Evolutionary conservation across 1,140 invertebrate species (phyloP), one percentile per base, ranked within the genome.

Genomic region (Phthorimaea operculella): DNA sequence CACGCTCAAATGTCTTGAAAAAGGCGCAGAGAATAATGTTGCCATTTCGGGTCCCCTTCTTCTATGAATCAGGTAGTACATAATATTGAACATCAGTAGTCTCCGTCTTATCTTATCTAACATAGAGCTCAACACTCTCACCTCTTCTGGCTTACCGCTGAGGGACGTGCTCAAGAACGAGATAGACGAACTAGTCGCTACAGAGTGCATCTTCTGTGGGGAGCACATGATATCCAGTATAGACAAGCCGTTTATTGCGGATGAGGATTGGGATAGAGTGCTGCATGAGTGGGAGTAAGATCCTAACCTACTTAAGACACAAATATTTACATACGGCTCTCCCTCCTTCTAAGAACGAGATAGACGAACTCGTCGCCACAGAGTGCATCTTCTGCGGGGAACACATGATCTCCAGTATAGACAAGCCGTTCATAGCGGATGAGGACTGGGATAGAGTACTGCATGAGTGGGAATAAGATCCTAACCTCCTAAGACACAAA

Each of bases 301-400:
- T n/a, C n/a, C n/a, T n/a, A n/a, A n/a, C n/a, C n/a, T n/a, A n/a
- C n/a, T n/a, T n/a, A n/a, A n/a, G n/a, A n/a, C n/a, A n/a, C n/a
- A n/a, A n/a, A n/a, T n/a, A n/a, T n/a, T n/a, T n/a, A n/a, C n/a
- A n/a, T n/a, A n/a, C n/a, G n/a, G n/a, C n/a, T n/a, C n/a, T n/a
- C n/a, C n/a, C n/a, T n/a, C n/a, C n/a, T n/a, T n/a, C n/a, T n/a
- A n/a, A n/a, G n/a, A n/a, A n/a, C 17, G 92, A 98, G 67, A 90
- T 98, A 33, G 96, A 98, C 82, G 92, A 96, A 61, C 89, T 98
- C 0, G 86, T 98, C 8, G 96, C 95, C 1, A 91, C 90, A 6
- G 96, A 99, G 79, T 99, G 97, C 81, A 85, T 97, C 0, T 97
- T 93, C 76, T 99, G 97, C 86, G 96, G 97, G 8, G 93, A 96